Percentiles rank a stretch among this genome's conserved stretches.
Conservation (phyloP, 1,140 invertebrate genomes). For the Drosophila sechellia region DNA sequence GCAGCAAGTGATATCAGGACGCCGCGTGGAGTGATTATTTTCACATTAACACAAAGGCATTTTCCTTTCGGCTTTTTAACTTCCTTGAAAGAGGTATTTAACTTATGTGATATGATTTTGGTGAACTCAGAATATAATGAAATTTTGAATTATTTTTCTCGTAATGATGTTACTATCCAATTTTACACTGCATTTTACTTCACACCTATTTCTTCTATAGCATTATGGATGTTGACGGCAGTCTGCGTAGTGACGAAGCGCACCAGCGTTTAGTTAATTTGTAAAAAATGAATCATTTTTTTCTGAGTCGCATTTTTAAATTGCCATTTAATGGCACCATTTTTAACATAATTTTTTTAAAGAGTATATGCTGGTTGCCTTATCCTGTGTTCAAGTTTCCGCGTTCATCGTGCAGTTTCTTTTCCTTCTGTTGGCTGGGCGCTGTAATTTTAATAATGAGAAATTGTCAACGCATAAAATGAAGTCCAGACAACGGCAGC, state of each 20-base stretch:
- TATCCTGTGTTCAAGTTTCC: background rate
- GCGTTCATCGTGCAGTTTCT: conserved; percentile 20
- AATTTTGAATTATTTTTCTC: too few species aligned
- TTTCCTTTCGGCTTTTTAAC: conserved; percentile 2
- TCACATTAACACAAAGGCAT: conserved; percentile 66
- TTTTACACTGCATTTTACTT: too few species aligned
- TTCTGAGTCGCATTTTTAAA: too few species aligned
- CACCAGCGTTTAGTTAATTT: too few species aligned
- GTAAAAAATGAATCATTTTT: too few species aligned
- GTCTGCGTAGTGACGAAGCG: too few species aligned
- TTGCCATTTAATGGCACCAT: too few species aligned
- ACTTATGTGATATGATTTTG: too few species aligned
- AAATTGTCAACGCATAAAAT: conserved; percentile 83
- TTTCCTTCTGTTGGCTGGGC: conserved; percentile 35
- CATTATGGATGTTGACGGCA: too few species aligned
- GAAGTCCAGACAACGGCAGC: conserved; percentile 76
- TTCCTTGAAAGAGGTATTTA: background rate
- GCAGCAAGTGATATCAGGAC: conserved; percentile 6
- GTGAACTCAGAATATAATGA: too few species aligned
- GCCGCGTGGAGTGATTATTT: conserved; percentile 30
- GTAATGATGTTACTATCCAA: too few species aligned
- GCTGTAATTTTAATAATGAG: conserved; percentile 82
- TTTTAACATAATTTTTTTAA: background rate
- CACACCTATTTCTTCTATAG: too few species aligned
- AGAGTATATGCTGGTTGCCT: background rate